Base-by-base conservation (phyloP, 1,140 invertebrate species). In the Hyphantria cunea region DNA sequence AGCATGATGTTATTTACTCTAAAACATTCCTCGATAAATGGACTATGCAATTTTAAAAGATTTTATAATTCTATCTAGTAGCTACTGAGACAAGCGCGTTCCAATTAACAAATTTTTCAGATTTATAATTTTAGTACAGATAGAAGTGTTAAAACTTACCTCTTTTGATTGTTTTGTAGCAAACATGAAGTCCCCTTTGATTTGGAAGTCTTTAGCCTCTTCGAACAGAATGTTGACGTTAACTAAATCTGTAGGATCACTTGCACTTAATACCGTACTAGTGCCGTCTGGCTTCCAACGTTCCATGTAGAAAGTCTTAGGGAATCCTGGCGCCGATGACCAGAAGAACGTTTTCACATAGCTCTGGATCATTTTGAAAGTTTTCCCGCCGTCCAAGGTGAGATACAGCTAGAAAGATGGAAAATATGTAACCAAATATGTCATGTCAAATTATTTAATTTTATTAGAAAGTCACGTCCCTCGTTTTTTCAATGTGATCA, bases 171-270 rank as follows among this genome's bases (percentile, higher is more conserved):
- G 92, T 71, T 92, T 94, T 0, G 95, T 96, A 0, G 94, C 96
- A 91, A 98, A 98, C 93, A 97, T 94, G 78, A 95, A 98, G 65
- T 97, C 95, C 6, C 94, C 95, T 77, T 93, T 94, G 3, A 97
- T 92, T 80, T 96, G 94, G 86, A 98, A 97, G 73, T 97, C 95
- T 76, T 95, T 93, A 6, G 97, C 94, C 66, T 95, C 93, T 0
- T 91, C 89, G 32, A 96, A 94, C 25, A 96, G 84, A 7, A 93
- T 84, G 25, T 89, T 84, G 31, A 92, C 86, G 47, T 79, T 78
- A 8, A 70, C 75, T 62, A 86, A 64, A 34, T 85, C 82, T 5
- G 72, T 76, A 6, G 78, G 90, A 67, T 84, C 83, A 54, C 59
- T 82, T 50, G 89, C 80, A 92, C 92, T 93, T 86, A 50, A 95